Evolutionary conservation across 1,140 invertebrate genomes (phyloP).

Genomic region (Calliopsis andreniformis): DNA sequence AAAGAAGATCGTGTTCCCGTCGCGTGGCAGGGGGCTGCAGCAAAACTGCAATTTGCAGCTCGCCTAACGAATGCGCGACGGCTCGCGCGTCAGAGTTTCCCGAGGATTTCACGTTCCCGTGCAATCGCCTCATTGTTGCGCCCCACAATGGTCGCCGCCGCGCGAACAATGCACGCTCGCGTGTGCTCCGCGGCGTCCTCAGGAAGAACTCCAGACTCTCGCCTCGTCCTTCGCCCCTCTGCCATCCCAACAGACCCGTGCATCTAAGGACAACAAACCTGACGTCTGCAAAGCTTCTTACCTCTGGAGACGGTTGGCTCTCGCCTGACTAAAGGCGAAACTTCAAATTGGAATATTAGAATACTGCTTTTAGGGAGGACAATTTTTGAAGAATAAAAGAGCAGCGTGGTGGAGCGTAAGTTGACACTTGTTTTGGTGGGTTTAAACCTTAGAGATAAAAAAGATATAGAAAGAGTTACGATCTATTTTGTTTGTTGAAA

Average conservation of each 20-base stretch:
- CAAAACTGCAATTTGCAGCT: conserved; percentile 36
- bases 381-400: too few species aligned
- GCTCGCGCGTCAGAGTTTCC: conserved; percentile 39
- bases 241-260: neutral
- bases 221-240: neutral
- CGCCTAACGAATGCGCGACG: conserved; percentile 42
- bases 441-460: too few species aligned
- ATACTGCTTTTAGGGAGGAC: too few species aligned
- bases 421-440: too few species aligned
- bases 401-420: too few species aligned
- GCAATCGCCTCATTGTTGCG: conserved; percentile 50
- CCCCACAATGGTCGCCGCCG: conserved; percentile 44
- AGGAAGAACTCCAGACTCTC: conserved; percentile 43
- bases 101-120: conserved; percentile 20
- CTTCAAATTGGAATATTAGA: too few species aligned
- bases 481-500: too few species aligned
- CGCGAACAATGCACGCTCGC: conserved; percentile 42
- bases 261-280: conserved; percentile 47
- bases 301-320: too few species aligned
- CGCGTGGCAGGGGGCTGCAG: neutral
- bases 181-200: conserved; percentile 12
- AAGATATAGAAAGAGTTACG: too few species aligned
- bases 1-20: neutral
- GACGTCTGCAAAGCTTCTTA: conserved; percentile 34
- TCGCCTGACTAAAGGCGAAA: too few species aligned